Evolutionary conservation across 2,888 invertebrate genomes (phyloP).

Genomic region (Cylindroiulus punctatus): DNA sequence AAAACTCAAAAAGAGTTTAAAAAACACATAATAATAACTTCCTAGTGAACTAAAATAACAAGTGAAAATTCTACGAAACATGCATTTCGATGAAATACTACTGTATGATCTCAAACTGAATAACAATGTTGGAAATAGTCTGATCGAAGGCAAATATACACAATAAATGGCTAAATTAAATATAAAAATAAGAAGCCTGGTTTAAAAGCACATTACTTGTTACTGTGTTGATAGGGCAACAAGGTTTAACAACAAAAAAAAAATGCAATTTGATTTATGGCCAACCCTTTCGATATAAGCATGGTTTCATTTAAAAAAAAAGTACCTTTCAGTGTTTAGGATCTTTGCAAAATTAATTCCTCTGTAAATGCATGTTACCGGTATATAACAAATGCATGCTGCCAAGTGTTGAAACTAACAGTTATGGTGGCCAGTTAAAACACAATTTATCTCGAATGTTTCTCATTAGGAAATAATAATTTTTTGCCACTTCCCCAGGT

Average conservation of each 20-base stretch:
- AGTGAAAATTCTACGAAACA: too few relatives aligned
- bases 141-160: not conserved
- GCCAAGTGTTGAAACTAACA: not conserved
- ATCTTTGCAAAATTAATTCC: not conserved
- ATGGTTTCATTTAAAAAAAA: not conserved
- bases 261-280: conserved; percentile 2
- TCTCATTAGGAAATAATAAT: too few relatives aligned
- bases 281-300: not conserved
- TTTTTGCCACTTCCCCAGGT: not conserved
- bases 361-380: too few relatives aligned
- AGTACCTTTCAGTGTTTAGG: not conserved
- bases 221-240: not conserved
- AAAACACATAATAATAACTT: not conserved
- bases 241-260: not conserved
- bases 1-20: not conserved
- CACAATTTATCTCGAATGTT: too few relatives aligned
- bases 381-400: too few relatives aligned
- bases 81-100: too few relatives aligned
- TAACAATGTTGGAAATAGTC: not conserved
- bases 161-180: not conserved
- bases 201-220: not conserved
- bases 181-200: not conserved
- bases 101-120: not conserved
- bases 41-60: too few relatives aligned
- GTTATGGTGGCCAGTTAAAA: not conserved